These are phyloP conservation scores for Daboia siamensis DNA, from an alignment of 2,113 vertebrate genomes.

Conservation along the genomic window DNA sequence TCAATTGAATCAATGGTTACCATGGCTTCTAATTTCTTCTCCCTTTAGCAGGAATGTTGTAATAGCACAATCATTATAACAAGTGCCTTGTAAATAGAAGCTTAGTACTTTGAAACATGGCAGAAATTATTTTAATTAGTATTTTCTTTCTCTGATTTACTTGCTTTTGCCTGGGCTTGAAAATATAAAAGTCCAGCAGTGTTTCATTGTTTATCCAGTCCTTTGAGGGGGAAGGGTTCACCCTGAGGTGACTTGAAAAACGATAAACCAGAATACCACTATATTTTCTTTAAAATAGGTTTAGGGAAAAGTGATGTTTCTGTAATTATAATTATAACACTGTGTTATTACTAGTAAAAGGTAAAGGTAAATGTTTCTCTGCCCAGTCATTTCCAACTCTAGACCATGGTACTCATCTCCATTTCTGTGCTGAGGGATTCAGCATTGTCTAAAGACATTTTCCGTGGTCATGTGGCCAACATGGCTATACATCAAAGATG, in stretches of 20 bases:
- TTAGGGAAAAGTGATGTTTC: neutral
- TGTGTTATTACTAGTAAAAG: neutral
- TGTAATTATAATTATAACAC: neutral
- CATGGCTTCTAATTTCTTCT: neutral
- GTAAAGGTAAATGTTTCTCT: neutral
- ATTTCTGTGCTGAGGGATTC: neutral
- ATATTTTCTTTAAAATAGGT: neutral
- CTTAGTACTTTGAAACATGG: neutral
- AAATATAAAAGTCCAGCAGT: neutral
- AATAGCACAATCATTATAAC: neutral
- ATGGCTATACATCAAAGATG: neutral
- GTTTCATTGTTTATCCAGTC: neutral
- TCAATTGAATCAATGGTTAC: neutral
- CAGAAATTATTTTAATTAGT: neutral
- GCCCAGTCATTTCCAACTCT: neutral
- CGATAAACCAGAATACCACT: neutral
- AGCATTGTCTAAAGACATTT: neutral
- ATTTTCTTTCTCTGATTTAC: neutral
- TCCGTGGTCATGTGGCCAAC: neutral
- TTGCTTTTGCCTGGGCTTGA: neutral
- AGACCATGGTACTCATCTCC: neutral
- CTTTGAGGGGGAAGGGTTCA: neutral
- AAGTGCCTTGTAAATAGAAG: neutral
- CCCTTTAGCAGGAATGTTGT: neutral
- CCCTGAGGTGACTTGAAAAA: neutral